Conservation (phyloP, 2,113 vertebrate genomes). For the Coreoperca whiteheadi region DNA sequence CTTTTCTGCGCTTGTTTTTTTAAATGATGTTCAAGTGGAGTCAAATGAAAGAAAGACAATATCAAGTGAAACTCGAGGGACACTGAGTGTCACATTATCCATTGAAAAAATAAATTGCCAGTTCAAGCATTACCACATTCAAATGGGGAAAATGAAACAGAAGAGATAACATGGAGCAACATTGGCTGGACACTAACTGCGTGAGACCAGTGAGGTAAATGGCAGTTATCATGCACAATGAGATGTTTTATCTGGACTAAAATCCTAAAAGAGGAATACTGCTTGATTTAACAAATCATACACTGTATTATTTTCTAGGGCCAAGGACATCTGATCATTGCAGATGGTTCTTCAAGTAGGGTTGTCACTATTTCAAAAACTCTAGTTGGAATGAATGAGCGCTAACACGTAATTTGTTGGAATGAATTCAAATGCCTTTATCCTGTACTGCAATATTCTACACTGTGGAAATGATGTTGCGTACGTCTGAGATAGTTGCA, state of each 20-base stretch:
- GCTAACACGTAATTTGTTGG: background rate
- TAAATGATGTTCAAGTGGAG: constrained; percentile 59
- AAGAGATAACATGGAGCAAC: constrained; percentile 3
- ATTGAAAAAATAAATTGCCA: constrained; percentile 7
- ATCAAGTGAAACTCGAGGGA: constrained; percentile 51
- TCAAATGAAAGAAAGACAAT: constrained; percentile 50
- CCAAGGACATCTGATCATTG: constrained; percentile 23
- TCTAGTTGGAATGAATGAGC: background rate
- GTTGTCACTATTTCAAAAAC: background rate
- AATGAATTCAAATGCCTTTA: background rate
- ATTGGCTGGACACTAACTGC: constrained; percentile 21
- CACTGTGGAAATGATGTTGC: background rate
- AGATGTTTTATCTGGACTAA: constrained; percentile 14
- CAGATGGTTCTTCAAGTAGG: background rate
- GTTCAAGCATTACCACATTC: constrained; percentile 22
- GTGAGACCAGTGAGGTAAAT: constrained; percentile 18
- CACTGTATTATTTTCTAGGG: background rate
- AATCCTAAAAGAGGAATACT: background rate
- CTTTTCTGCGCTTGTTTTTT: constrained; percentile 35
- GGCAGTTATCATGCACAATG: constrained; percentile 12
- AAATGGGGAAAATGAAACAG: constrained; percentile 13
- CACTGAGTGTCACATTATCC: constrained; percentile 37
- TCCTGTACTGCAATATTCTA: background rate
- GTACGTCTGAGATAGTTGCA: background rate
- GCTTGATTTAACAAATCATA: constrained; percentile 12